Evolutionary conservation across 1,140 invertebrate species (phyloP), one percentile per base, ranked within the genome.

Genomic region (Drosophila pectinifera): DNA sequence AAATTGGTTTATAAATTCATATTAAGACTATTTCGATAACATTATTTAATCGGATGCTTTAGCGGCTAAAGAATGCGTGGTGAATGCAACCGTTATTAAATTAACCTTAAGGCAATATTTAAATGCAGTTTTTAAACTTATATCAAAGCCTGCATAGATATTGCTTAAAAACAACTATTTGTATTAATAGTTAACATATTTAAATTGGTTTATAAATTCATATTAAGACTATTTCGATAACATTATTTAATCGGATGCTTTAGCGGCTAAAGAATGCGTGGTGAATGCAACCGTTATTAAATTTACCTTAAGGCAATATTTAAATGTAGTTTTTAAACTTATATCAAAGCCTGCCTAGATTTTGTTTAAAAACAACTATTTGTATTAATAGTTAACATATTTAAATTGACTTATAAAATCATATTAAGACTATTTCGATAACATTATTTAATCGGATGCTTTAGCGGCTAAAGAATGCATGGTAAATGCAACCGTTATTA

Each of bases 351-450:
- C 1, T 13, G 11, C 3, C 3, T 20, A 7, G 16, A 18, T n/a
- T 13, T 31, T 22, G 20, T 3, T 20, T 11, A 42, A 2, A 6
- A n/a, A 16, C 6, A 8, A 16, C 4, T 24, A 34, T 0, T 4
- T 31, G n/a, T n/a, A n/a, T n/a, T n/a, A n/a, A n/a, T n/a, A n/a
- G n/a, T n/a, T n/a, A n/a, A n/a, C n/a, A n/a, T n/a, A n/a, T 59
- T 73, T 61, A 24, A 72, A 73, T 73, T 72, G 24, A 20, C 11
- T 61, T 24, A 54, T 51, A 51, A 74, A 42, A 10, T 54, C 28
- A 42, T 20, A 39, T 39, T 46, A 67, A 65, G 31, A 34, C 20
- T 18, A 14, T 39, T 51, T 51, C 48, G 28, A 51, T 51, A 36
- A 20, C 28, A 51, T 20, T 38, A 57, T 57, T 28, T 22, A 38